A percentile compares a stretch with the other conserved stretches of the same genome.
phyloP scores from a whole-genome alignment of 2,113 vertebrate genomes.

The Marmota monax region DNA sequence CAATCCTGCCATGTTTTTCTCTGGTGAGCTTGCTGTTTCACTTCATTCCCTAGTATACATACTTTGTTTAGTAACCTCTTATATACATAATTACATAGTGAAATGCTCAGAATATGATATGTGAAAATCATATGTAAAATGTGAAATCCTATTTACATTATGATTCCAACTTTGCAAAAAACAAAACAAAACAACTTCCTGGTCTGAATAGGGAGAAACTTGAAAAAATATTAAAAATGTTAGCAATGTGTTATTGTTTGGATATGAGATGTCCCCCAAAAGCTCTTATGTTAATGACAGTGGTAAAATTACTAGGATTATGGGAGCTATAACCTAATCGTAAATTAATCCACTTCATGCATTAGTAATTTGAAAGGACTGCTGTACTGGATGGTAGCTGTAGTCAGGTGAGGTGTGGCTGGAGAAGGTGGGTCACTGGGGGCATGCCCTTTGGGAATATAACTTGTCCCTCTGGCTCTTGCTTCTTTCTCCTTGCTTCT shows the following conservation, averaged over 20 bases:
- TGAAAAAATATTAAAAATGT: background rate
- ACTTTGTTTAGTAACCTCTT: background rate
- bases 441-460: too few species aligned
- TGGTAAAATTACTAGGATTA: too few species aligned
- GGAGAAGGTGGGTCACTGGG: too few species aligned
- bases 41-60: background rate
- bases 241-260: background rate
- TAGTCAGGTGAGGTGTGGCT: too few species aligned
- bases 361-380: too few species aligned
- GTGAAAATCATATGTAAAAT: background rate
- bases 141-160: background rate
- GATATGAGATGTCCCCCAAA: too few species aligned
- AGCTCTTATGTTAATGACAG: too few species aligned
- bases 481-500: too few species aligned
- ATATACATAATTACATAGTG: background rate
- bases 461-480: too few species aligned
- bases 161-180: background rate
- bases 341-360: too few species aligned
- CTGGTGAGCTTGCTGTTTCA: background rate
- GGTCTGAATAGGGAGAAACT: background rate
- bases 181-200: background rate
- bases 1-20: background rate
- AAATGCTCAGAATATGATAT: background rate
- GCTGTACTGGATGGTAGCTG: too few species aligned
- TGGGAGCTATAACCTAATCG: too few species aligned